A percentile compares a stretch with the other conserved stretches of the same genome.
phyloP scores from a whole-genome alignment of 92 coral and sea anemone genomes.

The Siderastrea radians region DNA sequence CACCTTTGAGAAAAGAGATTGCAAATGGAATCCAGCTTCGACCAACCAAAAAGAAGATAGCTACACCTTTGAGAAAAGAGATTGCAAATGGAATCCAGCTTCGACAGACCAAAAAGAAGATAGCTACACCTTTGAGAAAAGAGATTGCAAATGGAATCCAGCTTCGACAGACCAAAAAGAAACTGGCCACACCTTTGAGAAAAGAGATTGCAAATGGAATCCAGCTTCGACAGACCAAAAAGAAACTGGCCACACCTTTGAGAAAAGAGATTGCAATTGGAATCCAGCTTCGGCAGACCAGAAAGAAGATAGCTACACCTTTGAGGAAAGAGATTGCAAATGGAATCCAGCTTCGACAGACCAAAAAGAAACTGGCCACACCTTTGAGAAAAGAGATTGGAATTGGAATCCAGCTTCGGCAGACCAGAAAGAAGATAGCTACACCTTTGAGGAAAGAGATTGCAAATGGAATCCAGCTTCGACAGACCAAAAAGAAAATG shows the following conservation, averaged over 20 bases:
- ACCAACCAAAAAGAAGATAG: conserved; percentile 71
- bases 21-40: conserved; percentile 65
- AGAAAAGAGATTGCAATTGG: conserved; percentile 65
- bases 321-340: conserved; percentile 48
- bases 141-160: conserved; percentile 45
- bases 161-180: conserved; percentile 55
- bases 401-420: conserved; percentile 57
- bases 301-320: conserved; percentile 66
- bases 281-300: conserved; percentile 62
- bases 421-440: conserved; percentile 76
- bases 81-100: conserved; percentile 62
- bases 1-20: conserved; percentile 77
- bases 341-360: conserved; percentile 73
- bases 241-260: conserved; percentile 60
- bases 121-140: conserved; percentile 73
- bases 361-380: conserved; percentile 71
- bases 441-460: conserved; percentile 77
- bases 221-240: conserved; percentile 57
- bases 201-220: conserved; percentile 63
- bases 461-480: conserved; percentile 63
- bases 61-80: conserved; percentile 73
- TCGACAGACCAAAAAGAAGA: conserved; percentile 66
- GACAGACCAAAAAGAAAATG: conserved; percentile 68
- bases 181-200: conserved; percentile 51
- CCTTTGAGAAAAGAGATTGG: conserved; percentile 72